Base-by-base conservation (phyloP, 2,888 invertebrate genomes). In the Eudemis profundana region DNA sequence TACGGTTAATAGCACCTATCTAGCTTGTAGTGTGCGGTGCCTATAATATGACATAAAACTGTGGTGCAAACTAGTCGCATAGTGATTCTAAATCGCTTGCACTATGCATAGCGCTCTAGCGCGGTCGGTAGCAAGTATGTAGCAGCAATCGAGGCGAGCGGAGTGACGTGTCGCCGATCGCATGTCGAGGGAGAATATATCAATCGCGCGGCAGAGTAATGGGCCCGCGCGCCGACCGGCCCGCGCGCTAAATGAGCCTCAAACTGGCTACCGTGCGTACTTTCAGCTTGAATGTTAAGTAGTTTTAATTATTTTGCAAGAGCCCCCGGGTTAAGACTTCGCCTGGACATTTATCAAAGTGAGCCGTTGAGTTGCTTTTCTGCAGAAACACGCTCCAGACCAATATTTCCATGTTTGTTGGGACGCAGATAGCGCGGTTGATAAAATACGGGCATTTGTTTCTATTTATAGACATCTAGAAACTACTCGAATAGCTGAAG, bases 251-350 rank as follows among this genome's bases (percentile, higher is more conserved):
- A 74, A 74, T 72, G 70, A 88, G 83, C 84, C 78, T 80, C 83
- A 79, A 80, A 83, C 86, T 79, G 80, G 85, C 86, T 85, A 81
- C 88, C 78, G 84, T 72, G 72, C 74, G 81, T 79, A 85, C 84
- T 86, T 85, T 85, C 87, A 81, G 86, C 80, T 86, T 88, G 89
- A 90, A 90, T 90, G 83, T 89, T 88, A 91, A 91, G 86, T 90
- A 90, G 89, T 89, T 90, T 91, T 89, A 90, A 91, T 90, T 89
- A 91, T 89, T 88, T 88, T 81, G 84, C 85, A 80, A 81, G 78
- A 78, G 86, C 88, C 86, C 74, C 77, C 80, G 79, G 87, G 84
- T 85, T 78, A 76, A 78, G 75, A 78, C 73, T 74, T 75, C 74
- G 74, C 79, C 78, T 76, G 78, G 79, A 78, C 84, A 84, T 88